phyloP scores from a whole-genome alignment of 2,113 vertebrate genomes.

The Thryonomys swinderianus region DNA sequence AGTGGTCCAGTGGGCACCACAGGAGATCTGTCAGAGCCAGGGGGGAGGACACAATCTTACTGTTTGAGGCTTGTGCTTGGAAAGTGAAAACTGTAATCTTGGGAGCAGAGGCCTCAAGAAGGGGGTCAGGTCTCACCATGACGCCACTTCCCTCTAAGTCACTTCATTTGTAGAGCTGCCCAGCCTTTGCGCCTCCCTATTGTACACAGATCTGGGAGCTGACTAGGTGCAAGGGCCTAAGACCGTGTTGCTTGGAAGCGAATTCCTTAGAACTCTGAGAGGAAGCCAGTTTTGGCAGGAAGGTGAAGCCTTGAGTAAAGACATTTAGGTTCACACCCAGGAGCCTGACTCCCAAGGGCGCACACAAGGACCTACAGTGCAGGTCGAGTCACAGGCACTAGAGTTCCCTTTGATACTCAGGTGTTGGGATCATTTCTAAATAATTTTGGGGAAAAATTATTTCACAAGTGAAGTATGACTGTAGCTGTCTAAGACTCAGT shows the following conservation, averaged over 20 bases:
- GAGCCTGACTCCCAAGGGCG: not conserved
- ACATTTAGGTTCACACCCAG: fast-evolving
- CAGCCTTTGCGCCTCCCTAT: not conserved
- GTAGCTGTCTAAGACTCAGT: too few relatives aligned
- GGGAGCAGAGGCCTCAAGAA: not conserved
- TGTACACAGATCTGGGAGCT: not conserved
- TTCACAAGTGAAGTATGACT: too few relatives aligned
- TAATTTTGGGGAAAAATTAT: too few relatives aligned
- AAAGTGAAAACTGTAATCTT: not conserved
- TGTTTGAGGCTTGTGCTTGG: not conserved
- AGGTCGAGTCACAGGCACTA: not conserved
- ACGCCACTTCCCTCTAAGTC: not conserved
- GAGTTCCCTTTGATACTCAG: not conserved
- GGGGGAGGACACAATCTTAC: not conserved
- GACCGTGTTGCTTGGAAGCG: not conserved
- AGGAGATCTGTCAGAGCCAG: not conserved
- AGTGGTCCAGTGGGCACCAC: not conserved
- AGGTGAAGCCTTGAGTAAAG: not conserved
- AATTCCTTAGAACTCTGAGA: slow-evolving; percentile 12
- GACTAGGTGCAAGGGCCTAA: not conserved
- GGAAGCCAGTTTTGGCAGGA: not conserved
- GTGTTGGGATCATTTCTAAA: too few relatives aligned
- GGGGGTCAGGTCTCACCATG: fast-evolving
- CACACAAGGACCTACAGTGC: fast-evolving
- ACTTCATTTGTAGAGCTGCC: not conserved